These are phyloP conservation scores for Chaetops frenatus DNA, from an alignment of 2,113 vertebrate species.

Conservation along the genomic window DNA sequence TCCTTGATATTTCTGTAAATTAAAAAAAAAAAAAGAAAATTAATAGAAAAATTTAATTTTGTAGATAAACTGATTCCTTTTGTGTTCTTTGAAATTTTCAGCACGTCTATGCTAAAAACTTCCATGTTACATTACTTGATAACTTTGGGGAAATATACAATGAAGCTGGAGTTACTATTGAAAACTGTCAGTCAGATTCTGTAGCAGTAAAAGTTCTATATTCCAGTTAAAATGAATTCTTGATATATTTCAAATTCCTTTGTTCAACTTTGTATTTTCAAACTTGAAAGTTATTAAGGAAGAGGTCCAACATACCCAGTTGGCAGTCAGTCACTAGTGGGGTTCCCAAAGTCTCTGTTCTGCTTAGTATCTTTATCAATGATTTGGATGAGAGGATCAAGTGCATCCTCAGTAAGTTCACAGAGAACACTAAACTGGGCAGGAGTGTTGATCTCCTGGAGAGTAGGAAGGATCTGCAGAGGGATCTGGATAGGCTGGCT, in stretches of 20 bases:
- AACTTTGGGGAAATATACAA: background rate
- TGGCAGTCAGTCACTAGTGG: no score
- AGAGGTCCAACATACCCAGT: background rate
- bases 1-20: background rate
- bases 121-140: background rate
- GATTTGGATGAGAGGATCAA: background rate
- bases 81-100: background rate
- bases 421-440: background rate
- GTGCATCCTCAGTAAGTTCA: accelerated
- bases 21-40: background rate
- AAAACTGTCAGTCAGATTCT: background rate
- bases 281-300: background rate
- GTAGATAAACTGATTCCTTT: background rate
- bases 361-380: background rate
- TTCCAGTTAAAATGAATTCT: background rate
- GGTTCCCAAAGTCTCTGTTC: background rate
- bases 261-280: background rate
- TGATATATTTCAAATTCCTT: background rate
- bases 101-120: background rate
- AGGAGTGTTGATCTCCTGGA: background rate
- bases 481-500: background rate
- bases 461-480: background rate
- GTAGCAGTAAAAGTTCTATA: background rate
- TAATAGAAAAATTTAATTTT: background rate
- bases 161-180: background rate